These are phyloP conservation scores for Amphilophus citrinellus DNA, from an alignment of 2,113 vertebrate species.

Conservation along the genomic window DNA sequence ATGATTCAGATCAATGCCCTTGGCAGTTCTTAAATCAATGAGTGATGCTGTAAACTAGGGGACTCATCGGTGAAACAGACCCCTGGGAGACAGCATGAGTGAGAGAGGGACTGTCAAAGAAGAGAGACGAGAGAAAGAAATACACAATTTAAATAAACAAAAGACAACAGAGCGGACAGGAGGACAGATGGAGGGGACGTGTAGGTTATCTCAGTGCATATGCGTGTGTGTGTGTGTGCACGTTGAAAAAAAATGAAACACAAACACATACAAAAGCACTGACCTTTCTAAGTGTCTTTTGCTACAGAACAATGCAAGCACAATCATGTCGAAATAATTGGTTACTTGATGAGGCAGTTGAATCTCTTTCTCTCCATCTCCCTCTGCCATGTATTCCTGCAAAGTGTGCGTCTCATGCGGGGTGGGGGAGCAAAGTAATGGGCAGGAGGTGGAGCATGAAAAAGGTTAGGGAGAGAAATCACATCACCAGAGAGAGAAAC, in stretches of 20 bases:
- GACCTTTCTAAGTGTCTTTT: conserved; percentile 62
- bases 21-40: conserved; percentile 80
- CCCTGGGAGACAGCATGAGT: conserved; percentile 44
- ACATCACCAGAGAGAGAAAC: conserved; percentile 68
- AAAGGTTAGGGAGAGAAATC: conserved; percentile 73
- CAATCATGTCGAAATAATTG: conserved; percentile 65
- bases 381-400: conserved; percentile 29
- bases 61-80: conserved; percentile 72
- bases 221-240: background rate
- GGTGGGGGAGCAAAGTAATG: conserved; percentile 56
- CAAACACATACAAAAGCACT: conserved; percentile 34
- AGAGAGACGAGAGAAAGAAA: background rate
- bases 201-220: background rate
- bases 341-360: conserved; percentile 65
- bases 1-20: conserved; percentile 78
- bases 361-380: conserved; percentile 20
- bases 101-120: conserved; percentile 24
- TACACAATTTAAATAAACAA: conserved; percentile 14
- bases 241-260: conserved; percentile 20
- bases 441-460: conserved; percentile 71
- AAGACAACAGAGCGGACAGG: background rate
- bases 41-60: conserved; percentile 72
- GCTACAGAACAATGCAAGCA: conserved; percentile 55
- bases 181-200: background rate
- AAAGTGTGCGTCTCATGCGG: conserved; percentile 47